Base-by-base conservation (phyloP, 2,888 invertebrate species). In the Lochmaea crataegi region DNA sequence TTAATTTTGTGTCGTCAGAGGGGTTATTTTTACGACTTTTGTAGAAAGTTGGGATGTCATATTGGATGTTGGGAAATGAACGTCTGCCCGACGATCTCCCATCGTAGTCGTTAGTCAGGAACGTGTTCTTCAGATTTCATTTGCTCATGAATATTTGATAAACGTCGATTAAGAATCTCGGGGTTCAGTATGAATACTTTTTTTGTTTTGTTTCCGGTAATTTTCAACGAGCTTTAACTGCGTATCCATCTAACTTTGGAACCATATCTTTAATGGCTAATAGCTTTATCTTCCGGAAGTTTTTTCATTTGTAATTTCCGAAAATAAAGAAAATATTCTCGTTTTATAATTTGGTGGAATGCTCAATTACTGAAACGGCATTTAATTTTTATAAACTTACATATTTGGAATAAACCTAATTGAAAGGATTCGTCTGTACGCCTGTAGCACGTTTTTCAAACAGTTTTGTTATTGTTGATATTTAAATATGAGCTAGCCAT, bases 81-180 rank as follows among this genome's bases (percentile, higher is more conserved):
- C 58, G 68, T 16, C 48, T 26, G 68, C 10, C 9, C 14, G 38
- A 2, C 60, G 60, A 60, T 60, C 60, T 60, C 53, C 14, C 38
- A 38, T 38, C 32, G n/a, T 60, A 60, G 60, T 68, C 68, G 61
- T 68, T 68, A 68, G 60, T 68, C 61, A 32, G 7, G 61, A 61
- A 68, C 68, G 68, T 68, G 68, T 68, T 68, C 68, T 60, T 26
- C 26, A 60, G 51, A 68, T 68, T 68, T 61, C 51, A 68, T 61
- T 51, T 58, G 26, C 51, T 68, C 68, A 68, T 68, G 68, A 68
- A 68, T 68, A 68, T 68, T 68, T 68, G 68, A 68, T 61, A 68
- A 68, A 61, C 26, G 48, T 38, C 61, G 60, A 61, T 68, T 68
- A 68, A 68, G 61, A 68, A 51, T 61, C 51, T 51, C 32, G 58